These are phyloP conservation scores for Sycophila sp. DNA, from an alignment of 1,140 invertebrate species.

Conservation along the genomic window DNA sequence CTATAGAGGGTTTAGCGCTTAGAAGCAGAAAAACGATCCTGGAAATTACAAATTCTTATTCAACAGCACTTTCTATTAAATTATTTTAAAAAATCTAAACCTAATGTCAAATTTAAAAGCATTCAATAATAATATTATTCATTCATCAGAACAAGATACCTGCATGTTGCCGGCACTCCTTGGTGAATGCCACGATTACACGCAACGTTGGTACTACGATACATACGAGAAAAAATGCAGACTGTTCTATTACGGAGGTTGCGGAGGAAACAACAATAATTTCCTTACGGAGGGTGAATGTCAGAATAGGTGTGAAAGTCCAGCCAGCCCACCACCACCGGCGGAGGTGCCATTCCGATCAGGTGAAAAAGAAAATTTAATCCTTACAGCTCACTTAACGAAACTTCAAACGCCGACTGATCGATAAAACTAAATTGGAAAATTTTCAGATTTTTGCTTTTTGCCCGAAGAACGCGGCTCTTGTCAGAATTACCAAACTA, in stretches of 20 bases:
- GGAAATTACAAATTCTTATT: too few relatives aligned
- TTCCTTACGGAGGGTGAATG: constrained; percentile 78
- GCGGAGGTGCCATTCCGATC: constrained; percentile 51
- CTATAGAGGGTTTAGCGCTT: too few relatives aligned
- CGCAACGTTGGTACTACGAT: constrained; percentile 86
- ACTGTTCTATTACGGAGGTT: constrained; percentile 85
- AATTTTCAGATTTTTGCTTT: constrained; percentile 79
- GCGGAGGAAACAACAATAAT: constrained; percentile 84
- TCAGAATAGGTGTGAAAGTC: constrained; percentile 69
- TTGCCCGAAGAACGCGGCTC: constrained; percentile 74
- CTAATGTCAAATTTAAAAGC: neutral
- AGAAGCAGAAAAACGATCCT: too few relatives aligned
- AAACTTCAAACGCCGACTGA: too few relatives aligned
- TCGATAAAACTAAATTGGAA: too few relatives aligned
- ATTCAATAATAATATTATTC: too few relatives aligned
- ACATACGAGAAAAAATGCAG: constrained; percentile 75
- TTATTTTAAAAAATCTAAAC: neutral
- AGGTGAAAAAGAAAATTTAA: constrained; percentile 48
- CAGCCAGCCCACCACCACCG: constrained; percentile 52
- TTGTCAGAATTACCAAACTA: constrained; percentile 70
- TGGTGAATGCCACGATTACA: constrained; percentile 85
- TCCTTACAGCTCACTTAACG: too few relatives aligned
- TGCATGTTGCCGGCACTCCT: constrained; percentile 79
- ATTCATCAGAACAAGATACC: constrained; percentile 74
- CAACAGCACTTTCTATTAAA: neutral